Percentiles rank a stretch among this genome's conserved stretches.
phyloP scores from a whole-genome alignment of 2,113 vertebrate species.

The Eubucco bourcierii region DNA sequence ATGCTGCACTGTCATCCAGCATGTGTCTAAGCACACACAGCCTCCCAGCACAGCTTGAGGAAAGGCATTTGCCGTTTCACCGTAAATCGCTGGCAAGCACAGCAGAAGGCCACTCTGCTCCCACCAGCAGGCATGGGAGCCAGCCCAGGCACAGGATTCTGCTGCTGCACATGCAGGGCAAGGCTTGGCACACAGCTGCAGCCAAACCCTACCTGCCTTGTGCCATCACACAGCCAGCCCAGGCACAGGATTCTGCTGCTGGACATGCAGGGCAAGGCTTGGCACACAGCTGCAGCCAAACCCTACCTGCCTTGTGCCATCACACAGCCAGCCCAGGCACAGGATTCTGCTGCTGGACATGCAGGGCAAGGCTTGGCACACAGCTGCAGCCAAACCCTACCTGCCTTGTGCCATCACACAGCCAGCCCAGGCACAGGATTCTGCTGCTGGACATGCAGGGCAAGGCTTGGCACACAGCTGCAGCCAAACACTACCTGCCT shows the following conservation, averaged over 20 bases:
- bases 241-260: not conserved
- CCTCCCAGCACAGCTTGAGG: slow-evolving; percentile 55
- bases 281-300: not conserved
- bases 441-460: not conserved
- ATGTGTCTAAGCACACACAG: slow-evolving; percentile 51
- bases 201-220: not conserved
- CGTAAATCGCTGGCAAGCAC: slow-evolving; percentile 55
- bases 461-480: not conserved
- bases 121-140: not conserved
- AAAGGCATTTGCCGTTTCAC: slow-evolving; percentile 9
- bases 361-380: not conserved
- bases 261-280: not conserved
- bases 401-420: not conserved
- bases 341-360: not conserved
- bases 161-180: not conserved
- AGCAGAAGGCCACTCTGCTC: not conserved
- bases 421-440: not conserved
- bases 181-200: not conserved
- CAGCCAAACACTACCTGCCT: not conserved
- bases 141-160: not conserved
- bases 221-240: not conserved
- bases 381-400: not conserved
- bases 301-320: not conserved
- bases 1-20: slow-evolving; percentile 30
- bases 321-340: not conserved